Percentiles rank a stretch among this genome's conserved stretches.
phyloP scores from a whole-genome alignment of 2,888 invertebrate genomes.

The Chironomus riparius region DNA sequence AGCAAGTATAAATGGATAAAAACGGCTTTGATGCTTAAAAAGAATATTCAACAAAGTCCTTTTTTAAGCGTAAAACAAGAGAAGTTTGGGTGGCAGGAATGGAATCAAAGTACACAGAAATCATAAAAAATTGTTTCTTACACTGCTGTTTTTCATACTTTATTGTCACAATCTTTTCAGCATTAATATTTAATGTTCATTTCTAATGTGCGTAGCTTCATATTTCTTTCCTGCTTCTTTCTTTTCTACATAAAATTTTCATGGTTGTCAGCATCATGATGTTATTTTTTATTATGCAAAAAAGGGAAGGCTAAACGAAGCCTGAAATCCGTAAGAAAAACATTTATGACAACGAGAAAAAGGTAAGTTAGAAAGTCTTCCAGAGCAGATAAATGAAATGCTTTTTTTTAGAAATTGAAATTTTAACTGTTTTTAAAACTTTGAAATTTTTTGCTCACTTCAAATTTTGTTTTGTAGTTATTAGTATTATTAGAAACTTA shows the following conservation, averaged over 20 bases:
- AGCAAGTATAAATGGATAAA: too few relatives aligned
- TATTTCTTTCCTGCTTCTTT: neutral
- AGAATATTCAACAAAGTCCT: neutral
- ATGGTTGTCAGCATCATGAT: slow-evolving; percentile 6
- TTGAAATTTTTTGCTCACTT: too few relatives aligned
- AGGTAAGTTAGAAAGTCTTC: too few relatives aligned
- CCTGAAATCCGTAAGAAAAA: neutral
- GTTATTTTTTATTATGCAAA: slow-evolving; percentile 6
- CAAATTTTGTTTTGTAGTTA: too few relatives aligned
- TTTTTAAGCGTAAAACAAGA: neutral
- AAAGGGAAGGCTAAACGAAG: neutral
- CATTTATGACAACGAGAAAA: neutral
- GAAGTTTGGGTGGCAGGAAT: too few relatives aligned
- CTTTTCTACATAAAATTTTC: neutral
- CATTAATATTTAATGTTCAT: slow-evolving; percentile 16
- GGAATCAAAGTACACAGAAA: neutral
- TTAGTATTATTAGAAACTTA: too few relatives aligned
- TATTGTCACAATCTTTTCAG: slow-evolving; percentile 9
- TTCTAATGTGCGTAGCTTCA: neutral
- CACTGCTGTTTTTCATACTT: neutral
- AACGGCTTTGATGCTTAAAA: too few relatives aligned
- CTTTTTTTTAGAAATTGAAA: neutral
- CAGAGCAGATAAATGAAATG: neutral
- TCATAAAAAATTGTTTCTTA: neutral
- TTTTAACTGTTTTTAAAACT: too few relatives aligned